These are phyloP conservation scores for Mesocentrotus franciscanus DNA, from an alignment of 53 echinoderm and acorn worm genomes.

Conservation along the genomic window DNA sequence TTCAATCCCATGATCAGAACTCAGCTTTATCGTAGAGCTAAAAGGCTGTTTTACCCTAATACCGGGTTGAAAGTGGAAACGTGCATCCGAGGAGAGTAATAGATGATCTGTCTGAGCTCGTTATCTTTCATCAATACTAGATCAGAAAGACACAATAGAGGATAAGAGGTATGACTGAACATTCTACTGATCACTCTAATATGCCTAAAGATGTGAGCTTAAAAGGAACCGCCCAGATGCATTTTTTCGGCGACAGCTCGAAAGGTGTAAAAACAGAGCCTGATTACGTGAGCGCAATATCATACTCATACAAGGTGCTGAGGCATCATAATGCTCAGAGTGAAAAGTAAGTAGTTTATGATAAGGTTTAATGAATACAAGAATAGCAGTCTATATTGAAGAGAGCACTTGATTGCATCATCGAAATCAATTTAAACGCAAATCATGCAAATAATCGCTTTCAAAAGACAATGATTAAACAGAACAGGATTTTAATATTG, in stretches of 20 bases:
- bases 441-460: too few relatives aligned
- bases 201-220: neutral
- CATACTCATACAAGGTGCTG: neutral
- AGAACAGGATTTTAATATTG: too few relatives aligned
- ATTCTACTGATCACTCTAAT: neutral
- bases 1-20: too few relatives aligned
- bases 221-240: neutral
- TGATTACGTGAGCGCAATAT: neutral
- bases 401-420: neutral
- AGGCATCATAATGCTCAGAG: neutral
- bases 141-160: neutral
- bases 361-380: neutral
- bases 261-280: neutral
- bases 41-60: neutral
- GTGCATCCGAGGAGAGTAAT: neutral
- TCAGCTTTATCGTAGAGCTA: too few relatives aligned
- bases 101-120: neutral
- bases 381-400: neutral
- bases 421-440: neutral
- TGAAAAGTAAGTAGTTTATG: neutral
- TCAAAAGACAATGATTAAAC: too few relatives aligned
- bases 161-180: neutral
- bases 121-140: constrained; percentile 5
- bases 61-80: neutral
- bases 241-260: neutral